Evolutionary conservation across 2,797 vertebrate species (phyloP), one percentile per base, ranked within the genome.

Genomic region (Luscinia luscinia): DNA sequence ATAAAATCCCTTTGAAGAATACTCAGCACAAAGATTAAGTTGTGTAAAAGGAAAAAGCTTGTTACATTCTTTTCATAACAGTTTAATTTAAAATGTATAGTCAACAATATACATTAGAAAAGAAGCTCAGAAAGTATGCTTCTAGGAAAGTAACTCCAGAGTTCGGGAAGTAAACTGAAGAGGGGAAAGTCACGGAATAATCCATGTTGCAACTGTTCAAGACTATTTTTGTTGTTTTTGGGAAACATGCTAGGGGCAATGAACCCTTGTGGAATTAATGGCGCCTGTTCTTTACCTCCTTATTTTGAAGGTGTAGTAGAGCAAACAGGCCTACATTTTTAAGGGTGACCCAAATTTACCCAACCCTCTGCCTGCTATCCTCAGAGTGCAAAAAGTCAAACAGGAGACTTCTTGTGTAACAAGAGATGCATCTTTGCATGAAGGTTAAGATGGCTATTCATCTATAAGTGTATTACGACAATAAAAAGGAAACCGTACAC

Each of bases 1-100:
- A 98, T 98, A 97, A 96, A 97, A 96, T 94, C 98, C 97, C 94
- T 97, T 97, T 96, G 96, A 96, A 98, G 97, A 98, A 97, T 96
- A 97, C 97, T 96, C 97, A 97, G 97, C 97, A 97, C 97, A 97
- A 97, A 96, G 96, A 93, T 97, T 96, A 97, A 96, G 91, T 97
- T 94, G 93, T 96, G 95, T 96, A 92, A 96, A 95, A 94, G 95
- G 97, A 97, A 97, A 79, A 97, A 96, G 93, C 97, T 97, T 96
- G 93, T 97, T 96, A 96, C 96, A 36, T 96, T 97, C 96, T 97
- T 97, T 96, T 93, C 82, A 93, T 97, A 97, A 97, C 94, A 94
- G 95, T 97, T 96, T 96, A 96, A 96, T 97, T 97, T 97, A 96
- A 97, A 97, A 93, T 61, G 78, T 96, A 74, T 95, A 97, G 95